These are phyloP conservation scores for Eumeta japonica DNA, from an alignment of 1,140 invertebrate genomes.

Conservation along the genomic window DNA sequence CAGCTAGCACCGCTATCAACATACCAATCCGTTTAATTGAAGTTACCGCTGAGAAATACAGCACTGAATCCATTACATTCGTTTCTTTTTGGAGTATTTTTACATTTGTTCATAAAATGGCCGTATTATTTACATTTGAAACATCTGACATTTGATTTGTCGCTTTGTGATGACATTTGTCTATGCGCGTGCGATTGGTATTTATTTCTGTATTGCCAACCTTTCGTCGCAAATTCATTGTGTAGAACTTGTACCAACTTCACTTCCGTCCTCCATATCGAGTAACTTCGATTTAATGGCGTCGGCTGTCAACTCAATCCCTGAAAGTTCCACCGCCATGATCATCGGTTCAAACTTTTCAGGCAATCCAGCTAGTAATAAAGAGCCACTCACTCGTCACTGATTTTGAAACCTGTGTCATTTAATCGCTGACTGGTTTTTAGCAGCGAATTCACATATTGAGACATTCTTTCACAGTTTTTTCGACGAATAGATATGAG, in stretches of 20 bases:
- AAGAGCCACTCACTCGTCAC: no score
- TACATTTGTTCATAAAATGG: conserved; percentile 10
- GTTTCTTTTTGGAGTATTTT: not conserved
- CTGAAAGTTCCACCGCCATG: conserved; percentile 13
- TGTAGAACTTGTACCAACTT: conserved; percentile 6
- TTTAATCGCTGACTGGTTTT: conserved; percentile 11
- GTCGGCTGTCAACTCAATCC: conserved; percentile 11
- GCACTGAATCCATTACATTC: no score
- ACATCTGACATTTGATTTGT: conserved; percentile 9
- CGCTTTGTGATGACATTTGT: not conserved
- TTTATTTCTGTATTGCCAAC: no score
- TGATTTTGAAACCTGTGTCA: conserved; percentile 7
- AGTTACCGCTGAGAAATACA: no score
- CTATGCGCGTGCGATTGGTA: not conserved
- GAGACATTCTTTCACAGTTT: conserved; percentile 11
- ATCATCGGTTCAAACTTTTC: conserved; percentile 10
- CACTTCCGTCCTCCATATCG: conserved; percentile 14
- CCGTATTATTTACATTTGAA: conserved; percentile 10
- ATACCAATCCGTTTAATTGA: no score
- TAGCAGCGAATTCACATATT: conserved; percentile 6
- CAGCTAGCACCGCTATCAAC: no score
- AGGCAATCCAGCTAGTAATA: conserved; percentile 15
- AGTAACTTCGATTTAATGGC: conserved; percentile 15
- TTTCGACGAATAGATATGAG: conserved; percentile 15
- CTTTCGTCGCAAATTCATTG: conserved; percentile 4